Conservation (phyloP, 2,888 invertebrate species). For the Macrostomum cliftonense region DNA sequence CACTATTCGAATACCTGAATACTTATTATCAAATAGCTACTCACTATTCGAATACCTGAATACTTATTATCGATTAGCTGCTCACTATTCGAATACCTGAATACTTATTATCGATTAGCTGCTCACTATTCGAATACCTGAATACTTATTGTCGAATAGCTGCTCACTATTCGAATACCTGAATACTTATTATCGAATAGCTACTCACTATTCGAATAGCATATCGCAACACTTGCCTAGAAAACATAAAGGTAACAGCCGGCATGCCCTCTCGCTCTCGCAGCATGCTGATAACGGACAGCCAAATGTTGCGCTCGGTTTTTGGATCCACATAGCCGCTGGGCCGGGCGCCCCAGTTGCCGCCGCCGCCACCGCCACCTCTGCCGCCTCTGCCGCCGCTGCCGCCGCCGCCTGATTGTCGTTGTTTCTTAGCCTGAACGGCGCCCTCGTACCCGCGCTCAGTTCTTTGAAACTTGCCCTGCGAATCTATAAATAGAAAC, state of each 20-base stretch:
- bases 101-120: too few relatives aligned
- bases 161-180: too few relatives aligned
- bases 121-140: too few relatives aligned
- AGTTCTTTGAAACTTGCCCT: constrained; percentile 51
- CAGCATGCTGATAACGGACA: constrained; percentile 53
- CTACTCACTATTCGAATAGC: too few relatives aligned
- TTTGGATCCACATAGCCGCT: neutral
- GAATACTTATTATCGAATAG: too few relatives aligned
- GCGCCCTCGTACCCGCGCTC: constrained; percentile 37
- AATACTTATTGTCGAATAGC: too few relatives aligned
- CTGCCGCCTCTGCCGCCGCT: constrained; percentile 30
- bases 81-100: too few relatives aligned
- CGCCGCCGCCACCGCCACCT: constrained; percentile 49
- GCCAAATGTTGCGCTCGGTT: constrained; percentile 27
- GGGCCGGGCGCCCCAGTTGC: neutral
- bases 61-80: too few relatives aligned
- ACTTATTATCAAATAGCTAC: too few relatives aligned
- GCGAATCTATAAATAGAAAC: constrained; percentile 59
- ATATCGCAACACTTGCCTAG: constrained; percentile 46
- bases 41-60: too few relatives aligned
- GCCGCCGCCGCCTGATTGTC: constrained; percentile 28
- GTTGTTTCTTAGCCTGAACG: constrained; percentile 36
- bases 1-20: too few relatives aligned
- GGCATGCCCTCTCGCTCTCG: constrained; percentile 64
- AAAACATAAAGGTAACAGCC: constrained; percentile 78